A percentile compares a stretch with the other conserved stretches of the same genome.
Conservation (phyloP, 37 sponge, comb jelly and placozoan genomes). For the Agelas oroides region DNA sequence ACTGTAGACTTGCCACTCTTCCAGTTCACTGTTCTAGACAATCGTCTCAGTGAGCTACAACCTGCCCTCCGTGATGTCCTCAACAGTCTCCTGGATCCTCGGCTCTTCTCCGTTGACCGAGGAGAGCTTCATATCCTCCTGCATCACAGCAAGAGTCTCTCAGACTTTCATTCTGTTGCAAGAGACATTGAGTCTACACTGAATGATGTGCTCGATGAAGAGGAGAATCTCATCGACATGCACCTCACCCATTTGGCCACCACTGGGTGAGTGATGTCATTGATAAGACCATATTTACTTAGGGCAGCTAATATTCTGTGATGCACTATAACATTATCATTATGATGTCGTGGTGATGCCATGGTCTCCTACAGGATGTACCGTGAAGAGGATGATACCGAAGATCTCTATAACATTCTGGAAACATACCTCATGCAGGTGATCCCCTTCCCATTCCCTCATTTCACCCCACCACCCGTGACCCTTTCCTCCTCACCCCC, state of each 20-base stretch:
- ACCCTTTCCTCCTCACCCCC: not conserved
- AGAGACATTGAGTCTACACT: conserved; percentile 56
- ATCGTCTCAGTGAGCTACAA: not conserved
- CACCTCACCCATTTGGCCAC: conserved; percentile 49
- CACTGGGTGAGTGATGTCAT: conserved; percentile 33
- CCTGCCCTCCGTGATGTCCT: conserved; percentile 34
- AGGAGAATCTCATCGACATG: conserved; percentile 66
- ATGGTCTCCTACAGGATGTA: conserved; percentile 13
- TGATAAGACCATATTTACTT: not conserved
- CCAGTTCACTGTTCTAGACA: conserved; percentile 50
- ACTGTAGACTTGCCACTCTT: no score
- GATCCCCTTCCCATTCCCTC: not conserved
- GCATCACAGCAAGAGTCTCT: conserved; percentile 58
- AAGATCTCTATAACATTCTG: conserved; percentile 66
- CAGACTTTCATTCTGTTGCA: conserved; percentile 61
- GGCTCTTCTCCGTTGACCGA: conserved; percentile 57
- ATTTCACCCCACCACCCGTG: not conserved
- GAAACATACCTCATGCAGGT: conserved; percentile 72
- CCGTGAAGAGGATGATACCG: conserved; percentile 54
- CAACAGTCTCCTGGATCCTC: conserved; percentile 46
- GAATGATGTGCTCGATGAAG: conserved; percentile 49
- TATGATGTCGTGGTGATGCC: not conserved
- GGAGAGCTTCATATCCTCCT: conserved; percentile 58
- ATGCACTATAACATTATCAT: not conserved
- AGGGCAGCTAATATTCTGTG: not conserved